Evolutionary conservation across 1,140 invertebrate genomes (phyloP).

Genomic region (Trichonephila inaurata): DNA sequence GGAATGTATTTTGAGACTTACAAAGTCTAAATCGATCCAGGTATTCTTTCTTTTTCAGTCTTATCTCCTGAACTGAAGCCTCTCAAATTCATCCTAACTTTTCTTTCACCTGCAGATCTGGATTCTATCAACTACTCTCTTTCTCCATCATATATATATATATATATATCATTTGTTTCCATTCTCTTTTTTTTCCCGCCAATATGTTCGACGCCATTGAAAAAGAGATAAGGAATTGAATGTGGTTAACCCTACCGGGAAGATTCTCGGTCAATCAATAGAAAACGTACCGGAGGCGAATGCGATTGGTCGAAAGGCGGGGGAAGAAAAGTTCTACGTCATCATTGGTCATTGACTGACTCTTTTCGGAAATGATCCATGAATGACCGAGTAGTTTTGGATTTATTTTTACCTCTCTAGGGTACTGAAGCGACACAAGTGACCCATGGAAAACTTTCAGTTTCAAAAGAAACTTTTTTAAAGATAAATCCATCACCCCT

Average conservation of each 20-base stretch:
- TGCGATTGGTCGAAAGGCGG: slow-evolving; percentile 40
- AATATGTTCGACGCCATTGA: slow-evolving; percentile 27
- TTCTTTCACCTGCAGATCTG: not conserved
- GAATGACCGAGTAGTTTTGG: slow-evolving; percentile 49
- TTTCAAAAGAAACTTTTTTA: not conserved
- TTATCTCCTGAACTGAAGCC: not conserved
- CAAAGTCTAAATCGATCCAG: slow-evolving; percentile 1
- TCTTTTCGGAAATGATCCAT: slow-evolving; percentile 64
- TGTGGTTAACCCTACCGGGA: slow-evolving; percentile 22
- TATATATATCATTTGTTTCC: no score
- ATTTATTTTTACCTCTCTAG: slow-evolving; percentile 19
- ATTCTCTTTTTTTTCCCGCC: not conserved
- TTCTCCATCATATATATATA: not conserved
- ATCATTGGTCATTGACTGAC: slow-evolving; percentile 68
- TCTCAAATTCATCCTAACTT: not conserved
- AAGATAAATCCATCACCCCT: not conserved
- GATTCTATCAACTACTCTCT: not conserved
- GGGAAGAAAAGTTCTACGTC: slow-evolving; percentile 45
- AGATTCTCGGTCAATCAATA: slow-evolving; percentile 60
- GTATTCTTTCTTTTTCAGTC: not conserved
- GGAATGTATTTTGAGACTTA: not conserved
- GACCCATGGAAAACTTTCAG: slow-evolving; percentile 8
- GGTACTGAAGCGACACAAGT: not conserved
- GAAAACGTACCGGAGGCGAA: slow-evolving; percentile 40
- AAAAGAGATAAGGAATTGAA: slow-evolving; percentile 12